Evolutionary conservation across 2,113 vertebrate species (phyloP), one percentile per base, ranked within the genome.

Genomic region (Alces alces): DNA sequence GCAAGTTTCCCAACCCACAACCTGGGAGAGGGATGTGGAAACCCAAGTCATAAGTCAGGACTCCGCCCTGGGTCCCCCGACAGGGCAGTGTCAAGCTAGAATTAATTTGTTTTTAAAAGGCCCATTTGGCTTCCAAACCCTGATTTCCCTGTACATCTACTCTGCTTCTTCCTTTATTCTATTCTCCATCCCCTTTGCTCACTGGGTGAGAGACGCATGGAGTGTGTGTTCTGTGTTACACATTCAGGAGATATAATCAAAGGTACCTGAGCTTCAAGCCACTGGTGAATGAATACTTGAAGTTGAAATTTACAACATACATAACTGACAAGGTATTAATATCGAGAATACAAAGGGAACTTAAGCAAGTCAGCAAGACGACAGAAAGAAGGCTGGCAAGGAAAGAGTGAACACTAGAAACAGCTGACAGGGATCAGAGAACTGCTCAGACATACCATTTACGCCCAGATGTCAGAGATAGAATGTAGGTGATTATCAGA

Each of bases 191-290:
- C 13, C 16, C 5, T 43, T 16, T 21, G 8, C 36, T 80, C 14
- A 0, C 13, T 2, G 6, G 3, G 3, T 70, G 15, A 30, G 45
- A 30, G 13, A 7, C 1, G 6, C 4, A 1, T 0, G 4, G 52
- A 19, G 5, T 1, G 4, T 15, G 3, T 50, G 1, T 2, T 21
- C 55, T 8, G 25, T 16, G 43, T 7, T 1, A 4, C 14, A 36
- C 5, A 0, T 87, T 66, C 45, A 10, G 30, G 50, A 9, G 30
- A 60, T 11, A 4, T 1, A 23, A 14, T 3, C 1, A 17, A 12
- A 9, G 5, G 7, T 1, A 6, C 39, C 60, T 15, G 57, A 27
- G 15, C 27, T 16, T 79, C 43, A 2, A 47, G 36, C 14, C 60
- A 64, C 43, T 5, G 6, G 33, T 76, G n/a, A 50, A 61, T 64